A percentile compares a stretch with the other conserved stretches of the same genome.
Conservation (phyloP, 2,797 vertebrate genomes). For the Aulostomus chinensis region DNA sequence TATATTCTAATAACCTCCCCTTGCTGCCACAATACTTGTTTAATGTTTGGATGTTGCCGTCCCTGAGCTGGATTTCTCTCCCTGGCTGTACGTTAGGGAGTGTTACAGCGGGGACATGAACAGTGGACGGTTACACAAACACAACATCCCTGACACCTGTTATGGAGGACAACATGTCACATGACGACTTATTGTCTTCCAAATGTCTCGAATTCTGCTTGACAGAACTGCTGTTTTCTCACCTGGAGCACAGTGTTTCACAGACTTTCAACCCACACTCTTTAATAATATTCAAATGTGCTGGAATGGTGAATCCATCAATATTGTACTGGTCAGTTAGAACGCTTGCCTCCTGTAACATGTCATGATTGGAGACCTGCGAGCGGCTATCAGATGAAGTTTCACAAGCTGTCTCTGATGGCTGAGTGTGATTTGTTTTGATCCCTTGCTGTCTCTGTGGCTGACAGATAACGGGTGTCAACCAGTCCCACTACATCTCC, state of each 20-base stretch:
- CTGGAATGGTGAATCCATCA: constrained; percentile 19
- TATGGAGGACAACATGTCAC: too few species aligned
- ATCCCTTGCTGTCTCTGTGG: constrained; percentile 57
- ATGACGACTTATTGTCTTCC: too few species aligned
- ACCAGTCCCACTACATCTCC: constrained; percentile 52
- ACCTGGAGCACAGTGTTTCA: too few species aligned
- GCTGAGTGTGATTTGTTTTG: constrained; percentile 61
- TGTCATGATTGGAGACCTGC: constrained; percentile 40
- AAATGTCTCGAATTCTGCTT: too few species aligned
- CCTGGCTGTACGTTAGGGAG: too few species aligned
- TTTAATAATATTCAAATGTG: constrained; percentile 12
- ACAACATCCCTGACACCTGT: too few species aligned
- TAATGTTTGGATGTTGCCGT: too few species aligned
- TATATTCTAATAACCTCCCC: too few species aligned
- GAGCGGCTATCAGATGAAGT: constrained; percentile 66
- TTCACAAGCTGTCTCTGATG: constrained; percentile 70
- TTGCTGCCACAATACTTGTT: too few species aligned
- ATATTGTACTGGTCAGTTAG: constrained; percentile 39
- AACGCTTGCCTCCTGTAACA: constrained; percentile 10
- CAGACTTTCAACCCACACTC: neutral
- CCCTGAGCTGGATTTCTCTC: too few species aligned
- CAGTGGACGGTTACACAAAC: too few species aligned
- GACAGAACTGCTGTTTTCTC: neutral
- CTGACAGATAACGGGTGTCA: constrained; percentile 76
- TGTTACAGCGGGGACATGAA: too few species aligned